Evolutionary conservation across 2,797 vertebrate genomes (phyloP).

Genomic region (Staurois parvus): DNA sequence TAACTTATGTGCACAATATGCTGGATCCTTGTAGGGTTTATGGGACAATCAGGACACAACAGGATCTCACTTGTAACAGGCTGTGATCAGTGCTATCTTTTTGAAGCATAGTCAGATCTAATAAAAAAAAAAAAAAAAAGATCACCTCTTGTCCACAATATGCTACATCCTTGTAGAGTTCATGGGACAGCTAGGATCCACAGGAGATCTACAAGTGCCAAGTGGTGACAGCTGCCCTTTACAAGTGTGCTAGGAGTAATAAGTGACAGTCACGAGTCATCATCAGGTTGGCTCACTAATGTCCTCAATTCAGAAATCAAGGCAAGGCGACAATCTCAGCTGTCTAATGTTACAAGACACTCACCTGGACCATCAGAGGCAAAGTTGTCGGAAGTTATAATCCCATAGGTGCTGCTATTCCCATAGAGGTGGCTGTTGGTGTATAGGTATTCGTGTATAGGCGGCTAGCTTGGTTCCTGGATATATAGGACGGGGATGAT

Average conservation of each 20-base stretch:
- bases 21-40: no score
- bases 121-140: no score
- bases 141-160: background rate
- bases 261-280: background rate
- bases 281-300: background rate
- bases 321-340: background rate
- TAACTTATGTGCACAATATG: no score
- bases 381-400: conserved; percentile 27
- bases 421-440: conserved; percentile 9
- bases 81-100: background rate
- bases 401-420: conserved; percentile 35
- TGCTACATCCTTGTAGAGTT: background rate
- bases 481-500: conserved; percentile 49
- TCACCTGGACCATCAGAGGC: conserved; percentile 34
- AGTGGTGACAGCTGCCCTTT: background rate
- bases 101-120: background rate
- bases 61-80: background rate
- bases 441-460: conserved; percentile 25
- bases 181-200: background rate
- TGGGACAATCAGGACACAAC: background rate
- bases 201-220: background rate
- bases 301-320: background rate
- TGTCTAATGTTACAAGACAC: background rate
- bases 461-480: conserved; percentile 14
- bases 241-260: background rate